A percentile compares a stretch with the other conserved stretches of the same genome.
These are phyloP conservation scores for Nymphalis c-album DNA, from an alignment of 2,888 invertebrate species.

Conservation along the genomic window DNA sequence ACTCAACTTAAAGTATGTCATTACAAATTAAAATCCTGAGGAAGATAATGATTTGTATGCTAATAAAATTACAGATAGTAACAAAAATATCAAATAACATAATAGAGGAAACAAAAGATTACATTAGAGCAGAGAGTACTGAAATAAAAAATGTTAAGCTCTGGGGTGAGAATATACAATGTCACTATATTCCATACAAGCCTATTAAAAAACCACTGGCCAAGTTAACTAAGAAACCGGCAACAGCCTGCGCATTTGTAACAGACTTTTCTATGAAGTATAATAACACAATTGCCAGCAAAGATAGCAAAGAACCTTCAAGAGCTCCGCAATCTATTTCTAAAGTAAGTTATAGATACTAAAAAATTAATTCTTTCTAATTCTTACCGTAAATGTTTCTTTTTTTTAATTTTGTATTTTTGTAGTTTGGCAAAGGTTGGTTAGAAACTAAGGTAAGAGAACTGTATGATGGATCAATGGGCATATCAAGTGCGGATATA, in stretches of 20 bases:
- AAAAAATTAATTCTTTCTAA: not conserved
- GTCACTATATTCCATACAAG: constrained; percentile 67
- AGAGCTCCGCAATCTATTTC: constrained; percentile 49
- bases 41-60: not conserved
- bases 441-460: constrained; percentile 78
- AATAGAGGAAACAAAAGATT: constrained; percentile 72
- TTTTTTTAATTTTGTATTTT: not conserved
- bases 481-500: constrained; percentile 82
- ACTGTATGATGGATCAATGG: constrained; percentile 68
- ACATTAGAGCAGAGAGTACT: constrained; percentile 63
- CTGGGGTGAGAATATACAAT: constrained; percentile 75
- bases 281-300: constrained; percentile 43
- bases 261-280: constrained; percentile 79
- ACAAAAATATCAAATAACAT: constrained; percentile 68
- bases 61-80: constrained; percentile 61
- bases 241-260: constrained; percentile 63
- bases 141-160: constrained; percentile 61
- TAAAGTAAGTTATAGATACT: constrained; percentile 51
- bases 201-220: constrained; percentile 63
- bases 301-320: constrained; percentile 33
- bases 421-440: constrained; percentile 78
- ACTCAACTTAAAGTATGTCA: not conserved
- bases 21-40: not conserved
- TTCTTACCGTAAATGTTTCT: not conserved
- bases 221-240: constrained; percentile 64